Base-by-base conservation (phyloP, 2,888 invertebrate genomes). In the Noctua janthina region DNA sequence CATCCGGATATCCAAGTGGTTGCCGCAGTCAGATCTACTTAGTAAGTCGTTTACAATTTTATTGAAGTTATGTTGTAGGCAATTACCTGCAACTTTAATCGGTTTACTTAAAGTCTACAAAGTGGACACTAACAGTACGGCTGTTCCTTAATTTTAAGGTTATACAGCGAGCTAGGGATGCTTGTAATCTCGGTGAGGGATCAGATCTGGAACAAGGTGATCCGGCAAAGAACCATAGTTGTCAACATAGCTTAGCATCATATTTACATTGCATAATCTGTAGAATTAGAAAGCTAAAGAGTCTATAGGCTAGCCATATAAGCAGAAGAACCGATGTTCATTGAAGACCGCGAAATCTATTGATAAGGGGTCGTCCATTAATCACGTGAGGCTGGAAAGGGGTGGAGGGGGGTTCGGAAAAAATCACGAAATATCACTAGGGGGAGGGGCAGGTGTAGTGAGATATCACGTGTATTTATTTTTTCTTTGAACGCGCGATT, bases 1-100 rank as follows among this genome's bases (percentile, higher is more conserved):
- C 75, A 93, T 95, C 1, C 91, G 84, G 71, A 92, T 95, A 79
- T 89, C 87, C 0, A 94, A 94, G 88, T 95, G 95, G 95, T 67
- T 95, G 15, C 95, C 95, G 1, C 95, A 95, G 56, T 87, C 92
- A 0, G 93, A 94, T 82, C 62, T 94, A 46, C 81, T 94, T 10
- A 46, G 46, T 46, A 0, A 90, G 94, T 82, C 8, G 78, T 23
- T 74, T 23, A 10, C 13, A 11, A 6, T 35, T 23, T 54, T n/a
- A 10, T 29, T 8, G 23, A 17, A n/a, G 5, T 8, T 13, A 10
- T 15, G 2, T 66, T 23, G 35, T n/a, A 8, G 54, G 10, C 2
- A 7, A 54, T 2, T 23, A 6, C 20, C 10, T 43, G 15, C 20
- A 23, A 17, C 8, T 10, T 13, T 59, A 35, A 35, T 23, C 10